phyloP scores from a whole-genome alignment of 2,888 invertebrate genomes.

The Andrena flavipes region DNA sequence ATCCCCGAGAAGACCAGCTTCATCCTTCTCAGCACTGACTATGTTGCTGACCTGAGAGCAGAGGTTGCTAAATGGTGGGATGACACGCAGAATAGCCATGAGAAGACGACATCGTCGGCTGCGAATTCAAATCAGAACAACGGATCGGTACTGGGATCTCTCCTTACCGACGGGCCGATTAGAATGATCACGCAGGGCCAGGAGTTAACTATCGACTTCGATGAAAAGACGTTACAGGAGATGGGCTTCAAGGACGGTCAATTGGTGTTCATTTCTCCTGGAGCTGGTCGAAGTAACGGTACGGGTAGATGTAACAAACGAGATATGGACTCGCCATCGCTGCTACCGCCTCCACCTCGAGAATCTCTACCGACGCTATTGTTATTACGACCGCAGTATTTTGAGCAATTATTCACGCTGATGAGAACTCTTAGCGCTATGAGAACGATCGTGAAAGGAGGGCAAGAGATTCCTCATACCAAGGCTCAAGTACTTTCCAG shows the following conservation, averaged over 20 bases:
- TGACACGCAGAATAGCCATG: constrained; percentile 82
- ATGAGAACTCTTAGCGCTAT: constrained; percentile 96
- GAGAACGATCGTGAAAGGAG: constrained; percentile 91
- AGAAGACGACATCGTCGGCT: constrained; percentile 71
- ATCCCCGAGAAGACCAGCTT: constrained; percentile 93
- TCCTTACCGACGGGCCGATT: constrained; percentile 93
- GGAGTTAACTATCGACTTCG: constrained; percentile 96
- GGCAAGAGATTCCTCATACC: constrained; percentile 91
- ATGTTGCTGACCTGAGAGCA: constrained; percentile 95
- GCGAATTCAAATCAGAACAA: constrained; percentile 63
- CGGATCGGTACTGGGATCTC: constrained; percentile 88
- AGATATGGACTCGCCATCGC: constrained; percentile 93
- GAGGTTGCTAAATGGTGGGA: constrained; percentile 99
- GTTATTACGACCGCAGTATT: constrained; percentile 93
- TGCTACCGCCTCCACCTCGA: constrained; percentile 94
- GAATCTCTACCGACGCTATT: constrained; percentile 94
- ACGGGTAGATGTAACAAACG: constrained; percentile 85
- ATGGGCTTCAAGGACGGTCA: constrained; percentile 98
- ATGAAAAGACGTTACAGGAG: constrained; percentile 95
- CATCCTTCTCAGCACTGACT: constrained; percentile 93
- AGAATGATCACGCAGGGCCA: constrained; percentile 97
- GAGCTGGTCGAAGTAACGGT: constrained; percentile 88
- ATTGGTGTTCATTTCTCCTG: constrained; percentile 96
- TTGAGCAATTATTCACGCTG: constrained; percentile 95
- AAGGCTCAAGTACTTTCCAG: constrained; percentile 94